These are phyloP conservation scores for Amblyopsis rosae DNA, from an alignment of 2,113 vertebrate species.

Conservation along the genomic window DNA sequence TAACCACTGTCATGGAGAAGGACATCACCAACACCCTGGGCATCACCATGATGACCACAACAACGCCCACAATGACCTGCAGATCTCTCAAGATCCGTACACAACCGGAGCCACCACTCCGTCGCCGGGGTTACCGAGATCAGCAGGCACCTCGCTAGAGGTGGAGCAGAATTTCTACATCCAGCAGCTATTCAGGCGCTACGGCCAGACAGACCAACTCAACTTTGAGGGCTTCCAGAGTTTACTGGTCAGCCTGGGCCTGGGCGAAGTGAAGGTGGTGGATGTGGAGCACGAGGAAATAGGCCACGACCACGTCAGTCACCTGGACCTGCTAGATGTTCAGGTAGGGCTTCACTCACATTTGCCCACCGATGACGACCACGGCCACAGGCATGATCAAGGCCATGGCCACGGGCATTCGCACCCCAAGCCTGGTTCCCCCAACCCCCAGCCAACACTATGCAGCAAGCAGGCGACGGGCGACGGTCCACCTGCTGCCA, in stretches of 20 bases:
- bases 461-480: slow-evolving; percentile 23
- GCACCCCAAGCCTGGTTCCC: slow-evolving; percentile 26
- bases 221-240: slow-evolving; percentile 91
- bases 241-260: slow-evolving; percentile 88
- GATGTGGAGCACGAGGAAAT: slow-evolving; percentile 87
- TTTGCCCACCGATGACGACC: slow-evolving; percentile 66
- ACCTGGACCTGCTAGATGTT: slow-evolving; percentile 87
- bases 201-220: slow-evolving; percentile 87
- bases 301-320: slow-evolving; percentile 93
- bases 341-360: slow-evolving; percentile 87
- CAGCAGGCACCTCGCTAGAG: slow-evolving; percentile 75
- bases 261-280: slow-evolving; percentile 90
- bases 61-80: slow-evolving; percentile 79
- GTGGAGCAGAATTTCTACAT: slow-evolving; percentile 92
- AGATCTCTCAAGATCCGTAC: slow-evolving; percentile 83
- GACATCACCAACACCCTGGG: slow-evolving; percentile 67
- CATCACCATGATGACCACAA: slow-evolving; percentile 55
- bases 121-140: slow-evolving; percentile 43
- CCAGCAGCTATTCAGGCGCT: slow-evolving; percentile 89
- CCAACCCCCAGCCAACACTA: slow-evolving; percentile 31
- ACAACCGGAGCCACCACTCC: slow-evolving; percentile 53
- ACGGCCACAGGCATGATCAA: slow-evolving; percentile 44
- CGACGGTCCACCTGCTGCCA: slow-evolving; percentile 14
- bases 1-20: slow-evolving; percentile 85
- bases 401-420: slow-evolving; percentile 52